phyloP scores from a whole-genome alignment of 2,888 invertebrate species.

The Tetrapedia diversipes region DNA sequence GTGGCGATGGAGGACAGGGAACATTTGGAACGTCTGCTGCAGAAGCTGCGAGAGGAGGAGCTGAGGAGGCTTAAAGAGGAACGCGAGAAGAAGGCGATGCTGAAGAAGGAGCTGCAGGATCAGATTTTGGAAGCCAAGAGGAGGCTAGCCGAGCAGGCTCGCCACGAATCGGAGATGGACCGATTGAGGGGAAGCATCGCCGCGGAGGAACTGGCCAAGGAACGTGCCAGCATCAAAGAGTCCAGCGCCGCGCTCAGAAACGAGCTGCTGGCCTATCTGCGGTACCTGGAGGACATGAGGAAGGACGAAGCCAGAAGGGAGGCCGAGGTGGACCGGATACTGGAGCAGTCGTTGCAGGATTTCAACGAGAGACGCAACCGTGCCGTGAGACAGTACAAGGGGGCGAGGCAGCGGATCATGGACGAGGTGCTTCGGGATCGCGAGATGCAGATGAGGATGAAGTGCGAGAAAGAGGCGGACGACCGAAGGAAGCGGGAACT shows the following conservation, averaged over 20 bases:
- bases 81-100: slow-evolving; percentile 60
- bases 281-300: slow-evolving; percentile 71
- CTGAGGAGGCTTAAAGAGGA: slow-evolving; percentile 62
- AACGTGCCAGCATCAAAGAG: slow-evolving; percentile 55
- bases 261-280: slow-evolving; percentile 73
- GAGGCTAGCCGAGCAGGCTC: slow-evolving; percentile 67
- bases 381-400: slow-evolving; percentile 58
- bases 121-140: slow-evolving; percentile 69
- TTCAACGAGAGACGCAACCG: slow-evolving; percentile 56
- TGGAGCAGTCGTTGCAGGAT: slow-evolving; percentile 60
- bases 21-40: slow-evolving; percentile 64
- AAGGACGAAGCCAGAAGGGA: slow-evolving; percentile 65
- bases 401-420: slow-evolving; percentile 56
- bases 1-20: slow-evolving; percentile 70
- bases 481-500: slow-evolving; percentile 49
- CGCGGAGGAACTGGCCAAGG: slow-evolving; percentile 68
- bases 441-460: slow-evolving; percentile 66
- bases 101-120: slow-evolving; percentile 74
- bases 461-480: slow-evolving; percentile 49
- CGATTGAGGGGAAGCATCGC: slow-evolving; percentile 55
- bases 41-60: slow-evolving; percentile 68
- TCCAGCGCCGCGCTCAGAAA: slow-evolving; percentile 65
- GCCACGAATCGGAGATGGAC: slow-evolving; percentile 69
- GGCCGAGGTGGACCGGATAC: slow-evolving; percentile 65
- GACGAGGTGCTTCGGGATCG: slow-evolving; percentile 66